These are phyloP conservation scores for Nectonema munidae DNA, from an alignment of 2,888 invertebrate genomes.

Conservation along the genomic window DNA sequence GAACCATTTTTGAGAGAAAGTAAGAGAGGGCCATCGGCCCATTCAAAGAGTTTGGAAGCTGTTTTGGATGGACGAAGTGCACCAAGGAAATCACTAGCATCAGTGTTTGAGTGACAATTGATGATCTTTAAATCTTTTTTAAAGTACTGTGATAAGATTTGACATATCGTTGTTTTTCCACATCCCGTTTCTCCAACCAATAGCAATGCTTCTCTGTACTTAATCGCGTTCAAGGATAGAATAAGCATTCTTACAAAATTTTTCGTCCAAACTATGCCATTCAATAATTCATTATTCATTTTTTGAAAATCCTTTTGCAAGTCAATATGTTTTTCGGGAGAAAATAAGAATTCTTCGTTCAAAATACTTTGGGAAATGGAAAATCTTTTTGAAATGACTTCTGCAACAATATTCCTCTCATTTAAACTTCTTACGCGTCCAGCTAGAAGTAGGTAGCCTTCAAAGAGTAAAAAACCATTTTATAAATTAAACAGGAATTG, in stretches of 20 bases:
- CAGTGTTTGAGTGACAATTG: slow-evolving; percentile 95
- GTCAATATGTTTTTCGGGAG: too few species aligned
- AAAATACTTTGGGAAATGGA: too few species aligned
- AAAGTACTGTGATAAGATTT: slow-evolving; percentile 46
- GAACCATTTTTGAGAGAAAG: slow-evolving; percentile 53
- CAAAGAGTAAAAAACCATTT: slow-evolving; percentile 17
- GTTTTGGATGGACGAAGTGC: slow-evolving; percentile 30
- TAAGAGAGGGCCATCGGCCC: slow-evolving; percentile 81
- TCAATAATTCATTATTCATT: too few species aligned
- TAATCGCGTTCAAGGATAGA: slow-evolving; percentile 37
- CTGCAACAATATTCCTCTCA: slow-evolving; percentile 45
- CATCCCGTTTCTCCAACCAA: slow-evolving; percentile 83
- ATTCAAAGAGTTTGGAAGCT: slow-evolving; percentile 40
- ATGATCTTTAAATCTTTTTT: slow-evolving; percentile 40
- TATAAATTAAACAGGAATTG: too few species aligned
- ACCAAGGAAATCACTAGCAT: slow-evolving; percentile 83
- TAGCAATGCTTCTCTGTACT: slow-evolving; percentile 65
- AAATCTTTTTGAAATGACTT: slow-evolving; percentile 31
- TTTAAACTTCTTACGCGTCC: slow-evolving; percentile 53
- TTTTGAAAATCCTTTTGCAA: too few species aligned
- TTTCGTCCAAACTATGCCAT: slow-evolving; percentile 67
- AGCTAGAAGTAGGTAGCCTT: slow-evolving; percentile 53
- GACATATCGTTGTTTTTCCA: slow-evolving; percentile 80
- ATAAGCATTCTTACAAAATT: slow-evolving; percentile 43
- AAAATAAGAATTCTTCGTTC: too few species aligned